These are phyloP conservation scores for Elephantulus edwardii DNA, from an alignment of 2,113 vertebrate species.

Conservation along the genomic window DNA sequence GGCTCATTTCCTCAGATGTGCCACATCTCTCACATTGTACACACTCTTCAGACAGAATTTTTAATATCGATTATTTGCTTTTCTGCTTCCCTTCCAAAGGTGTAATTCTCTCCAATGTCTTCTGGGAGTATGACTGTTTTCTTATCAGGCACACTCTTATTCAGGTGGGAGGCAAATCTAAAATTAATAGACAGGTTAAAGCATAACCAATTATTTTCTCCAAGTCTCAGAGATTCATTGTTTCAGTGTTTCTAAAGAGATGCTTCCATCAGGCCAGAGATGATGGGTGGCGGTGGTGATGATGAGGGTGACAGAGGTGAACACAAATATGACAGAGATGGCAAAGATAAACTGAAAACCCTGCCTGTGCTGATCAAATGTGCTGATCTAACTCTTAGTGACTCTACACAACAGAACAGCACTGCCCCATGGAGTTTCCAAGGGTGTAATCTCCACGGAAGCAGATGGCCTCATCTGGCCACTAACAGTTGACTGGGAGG, in stretches of 20 bases:
- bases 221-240: constrained; percentile 7
- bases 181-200: constrained; percentile 24
- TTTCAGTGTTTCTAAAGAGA: background rate
- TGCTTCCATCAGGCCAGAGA: background rate
- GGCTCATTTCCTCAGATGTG: background rate
- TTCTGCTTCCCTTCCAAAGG: background rate
- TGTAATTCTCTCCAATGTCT: background rate
- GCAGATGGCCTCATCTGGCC: no score
- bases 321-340: background rate
- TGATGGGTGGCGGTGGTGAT: background rate
- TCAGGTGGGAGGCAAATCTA: background rate
- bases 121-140: constrained; percentile 4
- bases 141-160: background rate
- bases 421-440: no score
- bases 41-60: background rate
- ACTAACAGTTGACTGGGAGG: no score
- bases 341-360: no score
- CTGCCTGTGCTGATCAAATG: no score
- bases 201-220: background rate
- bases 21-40: no score
- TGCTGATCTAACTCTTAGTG: no score
- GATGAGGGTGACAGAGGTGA: background rate
- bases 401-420: no score
- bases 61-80: background rate
- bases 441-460: no score